A percentile compares a stretch with the other conserved stretches of the same genome.
Conservation (phyloP, 1,140 invertebrate species). For the Elymnias hypermnestra region DNA sequence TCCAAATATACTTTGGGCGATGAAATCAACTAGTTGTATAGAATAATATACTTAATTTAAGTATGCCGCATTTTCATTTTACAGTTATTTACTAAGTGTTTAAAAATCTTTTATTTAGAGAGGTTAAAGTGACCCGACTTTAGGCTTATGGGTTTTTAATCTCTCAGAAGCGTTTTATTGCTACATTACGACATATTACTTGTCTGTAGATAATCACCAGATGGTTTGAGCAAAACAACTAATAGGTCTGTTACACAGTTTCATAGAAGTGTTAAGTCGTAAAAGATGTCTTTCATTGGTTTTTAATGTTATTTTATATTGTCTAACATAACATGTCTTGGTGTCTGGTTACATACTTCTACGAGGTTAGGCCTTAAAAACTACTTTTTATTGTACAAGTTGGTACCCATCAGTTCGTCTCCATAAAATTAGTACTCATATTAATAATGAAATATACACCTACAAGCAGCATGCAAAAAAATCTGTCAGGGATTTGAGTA, state of each 20-base stretch:
- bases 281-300: not conserved
- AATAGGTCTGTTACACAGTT: slow-evolving; percentile 11
- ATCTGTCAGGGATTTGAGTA: too few relatives aligned
- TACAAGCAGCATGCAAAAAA: too few relatives aligned
- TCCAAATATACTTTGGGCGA: not conserved
- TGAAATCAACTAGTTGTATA: not conserved
- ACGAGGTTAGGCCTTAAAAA: too few relatives aligned
- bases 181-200: slow-evolving; percentile 14
- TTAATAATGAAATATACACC: too few relatives aligned
- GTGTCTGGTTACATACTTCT: too few relatives aligned
- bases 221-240: slow-evolving; percentile 13
- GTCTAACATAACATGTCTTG: too few relatives aligned
- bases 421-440: too few relatives aligned
- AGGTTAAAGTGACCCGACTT: not conserved
- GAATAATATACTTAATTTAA: not conserved
- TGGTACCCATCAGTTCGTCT: too few relatives aligned
- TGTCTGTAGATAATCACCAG: slow-evolving; percentile 13
- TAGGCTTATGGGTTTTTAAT: slow-evolving; percentile 10
- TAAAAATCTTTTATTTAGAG: not conserved
- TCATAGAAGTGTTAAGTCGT: slow-evolving; percentile 17
- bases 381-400: too few relatives aligned
- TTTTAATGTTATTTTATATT: too few relatives aligned
- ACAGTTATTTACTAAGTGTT: not conserved
- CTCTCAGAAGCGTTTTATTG: slow-evolving; percentile 13
- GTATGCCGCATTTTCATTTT: not conserved